phyloP scores from a whole-genome alignment of 1,140 invertebrate genomes.

The Drosophila nasuta region DNA sequence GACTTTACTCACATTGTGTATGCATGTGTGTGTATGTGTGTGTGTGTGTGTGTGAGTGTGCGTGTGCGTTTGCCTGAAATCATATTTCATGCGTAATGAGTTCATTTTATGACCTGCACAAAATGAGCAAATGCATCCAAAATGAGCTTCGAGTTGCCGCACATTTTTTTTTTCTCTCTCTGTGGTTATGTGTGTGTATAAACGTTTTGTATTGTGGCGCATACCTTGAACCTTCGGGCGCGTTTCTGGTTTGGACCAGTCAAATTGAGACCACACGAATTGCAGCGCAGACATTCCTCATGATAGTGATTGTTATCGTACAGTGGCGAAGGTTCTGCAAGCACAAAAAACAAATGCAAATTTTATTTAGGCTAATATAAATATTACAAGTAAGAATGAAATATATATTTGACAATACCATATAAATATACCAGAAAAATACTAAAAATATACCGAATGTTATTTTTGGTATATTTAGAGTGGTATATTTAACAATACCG shows the following conservation, averaged over 20 bases:
- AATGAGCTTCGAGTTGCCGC: slow-evolving; percentile 50
- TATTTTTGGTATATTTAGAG: no score
- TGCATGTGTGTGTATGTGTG: slow-evolving; percentile 15
- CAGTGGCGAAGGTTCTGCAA: slow-evolving; percentile 93
- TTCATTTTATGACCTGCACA: slow-evolving; percentile 54
- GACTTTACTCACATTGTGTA: slow-evolving; percentile 34
- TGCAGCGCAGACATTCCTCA: slow-evolving; percentile 98
- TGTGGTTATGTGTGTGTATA: slow-evolving; percentile 5
- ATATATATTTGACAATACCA: no score
- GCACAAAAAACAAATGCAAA: slow-evolving; percentile 54
- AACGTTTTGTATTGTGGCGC: slow-evolving; percentile 13
- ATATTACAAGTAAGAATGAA: no score
- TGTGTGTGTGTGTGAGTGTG: slow-evolving; percentile 16
- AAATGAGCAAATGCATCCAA: slow-evolving; percentile 71
- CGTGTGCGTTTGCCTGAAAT: slow-evolving; percentile 32
- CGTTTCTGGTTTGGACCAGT: slow-evolving; percentile 93
- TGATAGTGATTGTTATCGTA: slow-evolving; percentile 98
- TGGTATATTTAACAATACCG: no score
- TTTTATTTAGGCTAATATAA: neutral
- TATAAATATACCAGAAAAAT: no score
- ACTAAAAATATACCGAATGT: no score
- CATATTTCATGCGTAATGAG: slow-evolving; percentile 61
- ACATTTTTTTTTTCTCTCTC: neutral
- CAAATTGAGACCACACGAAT: slow-evolving; percentile 96
- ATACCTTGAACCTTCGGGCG: slow-evolving; percentile 87